phyloP scores from a whole-genome alignment of 37 sponge, comb jelly and placozoan species.

The Ianthella basta region DNA sequence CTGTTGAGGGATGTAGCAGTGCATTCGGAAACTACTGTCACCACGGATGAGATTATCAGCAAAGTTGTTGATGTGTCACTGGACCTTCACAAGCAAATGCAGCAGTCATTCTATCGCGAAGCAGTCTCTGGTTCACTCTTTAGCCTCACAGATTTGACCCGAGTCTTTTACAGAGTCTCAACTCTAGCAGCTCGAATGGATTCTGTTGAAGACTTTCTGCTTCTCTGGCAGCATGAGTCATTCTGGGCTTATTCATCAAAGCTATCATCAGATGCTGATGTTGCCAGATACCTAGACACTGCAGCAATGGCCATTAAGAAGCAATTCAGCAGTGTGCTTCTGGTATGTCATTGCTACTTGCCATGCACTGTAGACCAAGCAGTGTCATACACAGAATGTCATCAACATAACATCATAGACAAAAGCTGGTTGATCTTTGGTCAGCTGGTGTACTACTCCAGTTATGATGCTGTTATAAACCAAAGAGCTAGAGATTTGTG shows the following conservation, averaged over 20 bases:
- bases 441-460: no score
- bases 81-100: slow-evolving; percentile 22
- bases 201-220: slow-evolving; percentile 58
- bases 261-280: slow-evolving; percentile 72
- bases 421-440: no score
- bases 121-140: background rate
- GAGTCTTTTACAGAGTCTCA: background rate
- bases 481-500: no score
- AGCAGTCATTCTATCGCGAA: background rate
- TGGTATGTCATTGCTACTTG: no score
- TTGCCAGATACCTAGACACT: slow-evolving; percentile 79
- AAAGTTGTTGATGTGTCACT: slow-evolving; percentile 25
- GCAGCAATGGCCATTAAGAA: slow-evolving; percentile 74
- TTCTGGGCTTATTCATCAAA: slow-evolving; percentile 72
- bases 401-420: no score
- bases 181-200: background rate
- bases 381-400: no score
- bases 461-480: no score
- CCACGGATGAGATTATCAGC: background rate
- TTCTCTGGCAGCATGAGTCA: slow-evolving; percentile 72
- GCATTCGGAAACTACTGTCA: background rate
- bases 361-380: no score
- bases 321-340: slow-evolving; percentile 60
- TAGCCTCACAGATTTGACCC: slow-evolving; percentile 9
- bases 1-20: background rate